Evolutionary conservation across 2,797 vertebrate species (phyloP), one percentile per base, ranked within the genome.

Genomic region (Eptatretus atami): DNA sequence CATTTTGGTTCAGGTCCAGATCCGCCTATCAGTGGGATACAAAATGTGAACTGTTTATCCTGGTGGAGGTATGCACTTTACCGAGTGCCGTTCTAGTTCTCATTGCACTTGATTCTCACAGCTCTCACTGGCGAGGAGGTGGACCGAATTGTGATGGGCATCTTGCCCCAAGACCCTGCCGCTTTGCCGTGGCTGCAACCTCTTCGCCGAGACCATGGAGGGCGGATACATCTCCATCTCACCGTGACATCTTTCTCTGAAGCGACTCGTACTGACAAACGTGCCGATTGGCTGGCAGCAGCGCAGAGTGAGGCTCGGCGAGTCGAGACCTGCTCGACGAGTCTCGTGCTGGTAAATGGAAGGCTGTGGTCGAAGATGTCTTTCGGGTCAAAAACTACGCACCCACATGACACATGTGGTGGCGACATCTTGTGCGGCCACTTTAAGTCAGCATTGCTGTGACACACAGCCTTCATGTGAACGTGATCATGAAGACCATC

Each of bases 221-320:
- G 57, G 57, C n/a, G n/a, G 15, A n/a, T 61, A 24, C 57, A 61
- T 24, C n/a, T 61, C 57, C 57, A 61, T 61, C 57, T n/a, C 57
- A 61, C n/a, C 57, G 57, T 61, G 15, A 24, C 57, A n/a, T 61
- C 57, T 2, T n/a, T 12, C 9, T 12, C 57, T 24, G 24, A n/a
- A 61, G 12, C n/a, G 57, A n/a, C 10, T 10, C 24, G 55, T 11
- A 9, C 9, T 24, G 24, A 24, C 10, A 24, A 15, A 15, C 55
- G 55, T 9, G 9, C 55, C 55, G 11, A 9, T 9, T 60, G 55
- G 55, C 55, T 15, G 10, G 55, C 55, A 10, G 15, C 24, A 15
- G 55, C 55, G 15, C 55, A 24, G 15, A 24, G 24, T 11, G 55
- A 15, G 15, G 55, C 24, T 11, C 55, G 11, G 9, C 9, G 10